These are phyloP conservation scores for Aphaenogaster floridana DNA, from an alignment of 1,140 invertebrate species.

Conservation along the genomic window DNA sequence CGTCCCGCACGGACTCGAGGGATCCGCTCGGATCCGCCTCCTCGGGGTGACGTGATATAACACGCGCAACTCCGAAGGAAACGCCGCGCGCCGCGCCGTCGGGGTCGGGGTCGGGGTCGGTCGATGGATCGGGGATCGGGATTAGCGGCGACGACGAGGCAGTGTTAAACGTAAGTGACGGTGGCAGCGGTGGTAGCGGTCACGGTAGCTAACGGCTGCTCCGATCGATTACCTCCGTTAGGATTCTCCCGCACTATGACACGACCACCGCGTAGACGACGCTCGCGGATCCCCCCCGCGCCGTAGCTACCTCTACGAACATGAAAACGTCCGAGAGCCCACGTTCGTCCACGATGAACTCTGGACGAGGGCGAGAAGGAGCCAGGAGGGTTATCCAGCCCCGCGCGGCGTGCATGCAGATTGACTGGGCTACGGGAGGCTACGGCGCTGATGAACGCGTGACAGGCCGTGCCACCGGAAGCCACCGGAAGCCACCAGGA, in stretches of 20 bases:
- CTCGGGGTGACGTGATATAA: constrained; percentile 77
- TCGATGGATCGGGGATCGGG: constrained; percentile 31
- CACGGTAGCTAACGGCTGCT: background rate
- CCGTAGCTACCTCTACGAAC: constrained; percentile 69
- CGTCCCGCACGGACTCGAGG: constrained; percentile 16
- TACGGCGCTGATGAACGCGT: constrained; percentile 43
- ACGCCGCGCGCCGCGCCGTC: background rate
- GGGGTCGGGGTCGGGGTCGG: constrained; percentile 13
- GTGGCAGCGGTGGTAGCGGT: background rate
- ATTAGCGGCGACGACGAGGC: background rate
- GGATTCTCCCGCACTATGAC: constrained; percentile 74
- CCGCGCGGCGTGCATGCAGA: constrained; percentile 26
- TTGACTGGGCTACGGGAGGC: constrained; percentile 21
- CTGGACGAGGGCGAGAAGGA: constrained; percentile 22
- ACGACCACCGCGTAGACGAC: constrained; percentile 80
- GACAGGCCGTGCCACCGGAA: constrained; percentile 57
- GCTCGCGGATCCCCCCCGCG: constrained; percentile 80
- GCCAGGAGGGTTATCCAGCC: constrained; percentile 34
- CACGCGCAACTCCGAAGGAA: constrained; percentile 3
- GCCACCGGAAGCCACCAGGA: constrained; percentile 63
- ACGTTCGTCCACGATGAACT: constrained; percentile 39
- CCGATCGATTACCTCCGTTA: constrained; percentile 14
- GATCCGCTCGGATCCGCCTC: constrained; percentile 35
- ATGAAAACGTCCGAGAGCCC: constrained; percentile 73
- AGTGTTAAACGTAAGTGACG: background rate